phyloP scores from a whole-genome alignment of 2,113 vertebrate species.

The Colinus virginianus region DNA sequence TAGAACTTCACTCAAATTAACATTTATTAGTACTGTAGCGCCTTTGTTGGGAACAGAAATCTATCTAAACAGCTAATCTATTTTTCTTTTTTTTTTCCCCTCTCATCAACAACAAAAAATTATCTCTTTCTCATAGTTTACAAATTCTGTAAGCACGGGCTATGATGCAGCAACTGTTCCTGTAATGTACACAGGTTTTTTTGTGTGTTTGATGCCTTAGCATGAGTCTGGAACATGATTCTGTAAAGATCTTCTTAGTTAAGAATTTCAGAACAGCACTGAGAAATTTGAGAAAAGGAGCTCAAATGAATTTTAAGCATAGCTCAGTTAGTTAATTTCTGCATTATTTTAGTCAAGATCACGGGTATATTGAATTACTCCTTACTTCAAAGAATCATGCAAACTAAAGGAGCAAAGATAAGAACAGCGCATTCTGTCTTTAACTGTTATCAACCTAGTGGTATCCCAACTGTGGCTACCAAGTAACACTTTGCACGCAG shows the following conservation, averaged over 20 bases:
- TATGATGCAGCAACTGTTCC: background rate
- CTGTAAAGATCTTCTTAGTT: background rate
- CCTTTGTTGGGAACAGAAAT: background rate
- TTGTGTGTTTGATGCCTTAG: background rate
- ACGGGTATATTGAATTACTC: background rate
- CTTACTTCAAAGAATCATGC: background rate
- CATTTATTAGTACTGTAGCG: background rate
- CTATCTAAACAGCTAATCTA: background rate
- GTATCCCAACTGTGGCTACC: background rate
- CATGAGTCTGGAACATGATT: background rate
- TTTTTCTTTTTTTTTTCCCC: slow-evolving; percentile 7
- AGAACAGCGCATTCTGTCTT: no score
- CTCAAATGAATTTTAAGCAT: background rate
- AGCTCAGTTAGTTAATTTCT: background rate
- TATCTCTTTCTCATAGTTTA: background rate
- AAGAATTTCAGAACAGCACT: background rate
- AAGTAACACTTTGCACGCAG: background rate
- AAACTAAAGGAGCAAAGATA: background rate
- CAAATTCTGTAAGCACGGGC: background rate
- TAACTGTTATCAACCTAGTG: background rate
- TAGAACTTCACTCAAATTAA: slow-evolving; percentile 26
- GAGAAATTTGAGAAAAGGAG: background rate
- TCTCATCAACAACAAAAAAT: background rate
- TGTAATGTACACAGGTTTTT: background rate
- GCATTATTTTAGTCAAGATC: background rate